These are phyloP conservation scores for Drosophila lowei DNA, from an alignment of 1,140 invertebrate species.

Conservation along the genomic window DNA sequence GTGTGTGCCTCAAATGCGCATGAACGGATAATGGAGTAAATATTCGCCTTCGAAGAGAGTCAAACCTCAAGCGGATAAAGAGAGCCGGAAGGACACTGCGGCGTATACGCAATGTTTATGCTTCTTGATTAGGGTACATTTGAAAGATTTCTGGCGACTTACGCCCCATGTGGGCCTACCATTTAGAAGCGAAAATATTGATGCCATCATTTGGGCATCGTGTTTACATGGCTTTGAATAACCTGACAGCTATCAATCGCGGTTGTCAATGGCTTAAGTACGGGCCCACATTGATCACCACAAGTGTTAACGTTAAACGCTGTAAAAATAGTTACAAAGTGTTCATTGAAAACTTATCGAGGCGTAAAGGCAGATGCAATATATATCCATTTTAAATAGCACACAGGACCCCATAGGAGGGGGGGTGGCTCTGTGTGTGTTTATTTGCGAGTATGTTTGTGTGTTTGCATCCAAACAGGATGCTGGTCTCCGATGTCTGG, in stretches of 20 bases:
- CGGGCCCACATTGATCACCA: slow-evolving; percentile 39
- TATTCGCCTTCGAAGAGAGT: neutral
- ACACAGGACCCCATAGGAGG: slow-evolving; percentile 8
- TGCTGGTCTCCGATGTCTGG: slow-evolving; percentile 39
- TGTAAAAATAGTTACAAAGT: slow-evolving; percentile 81
- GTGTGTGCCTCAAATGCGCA: slow-evolving; percentile 25
- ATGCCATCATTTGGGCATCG: neutral
- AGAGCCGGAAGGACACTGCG: slow-evolving; percentile 34
- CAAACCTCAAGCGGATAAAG: slow-evolving; percentile 30
- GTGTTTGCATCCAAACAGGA: slow-evolving; percentile 39
- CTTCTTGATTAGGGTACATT: slow-evolving; percentile 3
- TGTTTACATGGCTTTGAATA: neutral
- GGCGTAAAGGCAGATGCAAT: slow-evolving; percentile 65
- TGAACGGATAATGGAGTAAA: slow-evolving; percentile 50
- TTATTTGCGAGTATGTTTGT: slow-evolving; percentile 11
- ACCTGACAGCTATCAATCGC: neutral
- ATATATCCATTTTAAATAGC: slow-evolving; percentile 67
- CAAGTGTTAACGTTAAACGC: slow-evolving; percentile 61
- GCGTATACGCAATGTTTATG: slow-evolving; percentile 38
- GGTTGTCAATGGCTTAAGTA: neutral
- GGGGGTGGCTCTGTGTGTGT: slow-evolving; percentile 7
- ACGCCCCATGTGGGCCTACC: no score
- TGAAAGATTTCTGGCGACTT: neutral
- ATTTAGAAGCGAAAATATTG: neutral
- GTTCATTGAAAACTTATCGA: slow-evolving; percentile 80